Conservation (phyloP, 2,888 invertebrate species). For the Syrphus vitripennis region DNA sequence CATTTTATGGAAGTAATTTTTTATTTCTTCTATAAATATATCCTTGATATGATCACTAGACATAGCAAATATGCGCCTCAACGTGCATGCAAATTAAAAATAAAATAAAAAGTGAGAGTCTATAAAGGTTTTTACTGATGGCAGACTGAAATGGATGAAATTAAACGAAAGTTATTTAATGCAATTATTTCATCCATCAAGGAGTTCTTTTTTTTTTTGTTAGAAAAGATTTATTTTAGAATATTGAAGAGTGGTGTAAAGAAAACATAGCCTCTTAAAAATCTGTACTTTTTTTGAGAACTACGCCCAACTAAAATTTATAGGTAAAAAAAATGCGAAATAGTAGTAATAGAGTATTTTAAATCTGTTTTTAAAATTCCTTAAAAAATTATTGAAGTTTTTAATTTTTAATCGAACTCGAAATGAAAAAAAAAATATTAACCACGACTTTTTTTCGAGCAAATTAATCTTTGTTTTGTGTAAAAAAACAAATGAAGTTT, state of each 20-base stretch:
- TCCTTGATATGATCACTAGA: constrained; percentile 60
- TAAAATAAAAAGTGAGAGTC: constrained; percentile 55
- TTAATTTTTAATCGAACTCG: too few species aligned
- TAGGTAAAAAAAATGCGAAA: too few species aligned
- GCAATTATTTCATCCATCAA: constrained; percentile 28
- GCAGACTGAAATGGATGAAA: neutral
- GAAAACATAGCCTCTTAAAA: neutral
- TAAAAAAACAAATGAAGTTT: too few species aligned
- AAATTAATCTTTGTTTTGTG: too few species aligned
- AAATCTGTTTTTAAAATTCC: too few species aligned
- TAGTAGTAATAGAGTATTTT: too few species aligned
- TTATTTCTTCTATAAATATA: constrained; percentile 34
- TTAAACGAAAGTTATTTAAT: constrained; percentile 22
- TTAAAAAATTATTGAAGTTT: too few species aligned
- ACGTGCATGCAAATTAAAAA: constrained; percentile 48
- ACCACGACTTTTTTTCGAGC: too few species aligned
- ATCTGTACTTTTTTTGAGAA: neutral
- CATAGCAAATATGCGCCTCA: constrained; percentile 43
- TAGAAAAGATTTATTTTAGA: neutral
- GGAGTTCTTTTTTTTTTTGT: neutral
- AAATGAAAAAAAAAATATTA: too few species aligned
- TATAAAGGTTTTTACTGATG: neutral
- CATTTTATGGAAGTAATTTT: neutral
- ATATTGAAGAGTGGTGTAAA: neutral
- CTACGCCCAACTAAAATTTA: neutral